Evolutionary conservation across 1,140 invertebrate genomes (phyloP).

Genomic region (Ostrea denselamellosa): DNA sequence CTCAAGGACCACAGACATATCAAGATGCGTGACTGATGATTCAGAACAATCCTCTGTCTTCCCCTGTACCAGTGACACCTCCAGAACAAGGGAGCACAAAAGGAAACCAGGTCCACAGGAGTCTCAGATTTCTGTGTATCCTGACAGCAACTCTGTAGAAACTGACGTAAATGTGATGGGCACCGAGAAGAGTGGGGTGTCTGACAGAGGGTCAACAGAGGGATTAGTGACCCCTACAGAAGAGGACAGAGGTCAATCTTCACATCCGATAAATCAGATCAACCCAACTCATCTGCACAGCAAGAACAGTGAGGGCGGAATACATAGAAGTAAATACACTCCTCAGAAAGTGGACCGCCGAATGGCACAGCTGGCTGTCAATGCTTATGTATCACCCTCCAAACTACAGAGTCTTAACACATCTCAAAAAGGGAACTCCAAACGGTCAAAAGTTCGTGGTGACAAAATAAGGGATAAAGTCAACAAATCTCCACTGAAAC

Average conservation of each 20-base stretch:
- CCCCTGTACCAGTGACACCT: neutral
- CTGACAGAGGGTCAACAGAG: neutral
- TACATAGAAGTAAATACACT: conserved; percentile 7
- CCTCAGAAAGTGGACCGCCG: conserved; percentile 9
- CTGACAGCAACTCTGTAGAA: neutral
- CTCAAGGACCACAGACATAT: neutral
- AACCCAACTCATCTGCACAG: neutral
- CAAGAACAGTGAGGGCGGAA: neutral
- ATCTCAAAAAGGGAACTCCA: neutral
- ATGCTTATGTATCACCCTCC: neutral
- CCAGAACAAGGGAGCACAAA: neutral
- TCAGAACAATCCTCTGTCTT: neutral
- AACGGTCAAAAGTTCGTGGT: neutral
- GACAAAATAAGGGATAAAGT: neutral
- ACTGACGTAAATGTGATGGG: neutral
- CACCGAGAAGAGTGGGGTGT: neutral
- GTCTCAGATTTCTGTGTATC: neutral
- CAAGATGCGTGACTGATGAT: neutral
- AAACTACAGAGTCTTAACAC: neutral
- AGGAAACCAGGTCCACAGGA: neutral
- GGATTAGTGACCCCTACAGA: neutral
- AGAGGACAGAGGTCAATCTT: neutral
- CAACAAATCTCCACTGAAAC: neutral
- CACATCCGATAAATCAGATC: neutral
- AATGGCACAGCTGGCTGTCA: conserved; percentile 2